These are phyloP conservation scores for Drosophila atripex DNA, from an alignment of 2,888 invertebrate genomes.

Conservation along the genomic window DNA sequence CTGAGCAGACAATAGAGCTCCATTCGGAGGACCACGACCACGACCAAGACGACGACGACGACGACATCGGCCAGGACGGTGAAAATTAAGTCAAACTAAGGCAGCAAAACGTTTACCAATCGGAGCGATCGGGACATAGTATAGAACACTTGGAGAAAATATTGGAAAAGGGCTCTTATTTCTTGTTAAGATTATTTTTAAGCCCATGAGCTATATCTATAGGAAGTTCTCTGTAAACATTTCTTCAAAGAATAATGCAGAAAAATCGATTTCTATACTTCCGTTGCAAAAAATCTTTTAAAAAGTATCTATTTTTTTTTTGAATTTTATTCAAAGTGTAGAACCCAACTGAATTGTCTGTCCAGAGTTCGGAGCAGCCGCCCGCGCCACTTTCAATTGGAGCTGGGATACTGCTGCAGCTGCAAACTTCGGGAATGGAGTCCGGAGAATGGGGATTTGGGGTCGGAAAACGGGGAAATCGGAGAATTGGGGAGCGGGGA, in stretches of 20 bases:
- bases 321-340: constrained; percentile 37
- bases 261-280: no score
- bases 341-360: constrained; percentile 42
- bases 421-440: constrained; percentile 41
- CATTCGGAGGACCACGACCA: constrained; percentile 30
- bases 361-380: constrained; percentile 42
- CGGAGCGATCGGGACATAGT: constrained; percentile 63
- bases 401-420: constrained; percentile 54
- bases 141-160: constrained; percentile 9
- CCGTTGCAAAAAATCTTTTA: no score
- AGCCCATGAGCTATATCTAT: no score
- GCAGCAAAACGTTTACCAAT: constrained; percentile 73
- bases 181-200: no score
- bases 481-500: constrained; percentile 15
- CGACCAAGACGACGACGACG: constrained; percentile 19
- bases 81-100: constrained; percentile 82
- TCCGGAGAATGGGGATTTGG: constrained; percentile 35
- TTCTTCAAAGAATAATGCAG: no score
- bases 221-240: no score
- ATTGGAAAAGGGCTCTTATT: background rate
- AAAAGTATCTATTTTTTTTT: no score
- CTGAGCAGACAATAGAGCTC: constrained; percentile 58
- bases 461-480: constrained; percentile 22
- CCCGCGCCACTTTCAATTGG: constrained; percentile 67
- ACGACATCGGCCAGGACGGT: constrained; percentile 51